Conservation (phyloP, 2,888 invertebrate genomes). For the Drosophila yooni region DNA sequence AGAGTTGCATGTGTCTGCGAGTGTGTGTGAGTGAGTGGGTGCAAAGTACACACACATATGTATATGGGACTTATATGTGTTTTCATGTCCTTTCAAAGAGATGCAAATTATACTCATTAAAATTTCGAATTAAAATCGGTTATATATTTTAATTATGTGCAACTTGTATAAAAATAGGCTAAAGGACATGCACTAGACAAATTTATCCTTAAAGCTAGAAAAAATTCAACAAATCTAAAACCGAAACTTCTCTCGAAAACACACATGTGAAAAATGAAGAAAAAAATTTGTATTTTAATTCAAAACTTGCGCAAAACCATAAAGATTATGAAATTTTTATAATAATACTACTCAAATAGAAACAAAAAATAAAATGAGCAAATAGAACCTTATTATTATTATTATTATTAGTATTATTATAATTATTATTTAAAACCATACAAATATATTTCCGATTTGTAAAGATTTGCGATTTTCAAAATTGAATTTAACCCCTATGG, state of each 20-base stretch:
- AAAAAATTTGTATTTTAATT: neutral
- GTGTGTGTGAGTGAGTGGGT: slow-evolving; percentile 28
- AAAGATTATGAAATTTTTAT: neutral
- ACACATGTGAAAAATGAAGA: neutral
- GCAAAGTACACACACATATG: slow-evolving; percentile 15
- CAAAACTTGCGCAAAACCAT: neutral
- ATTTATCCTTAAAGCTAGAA: neutral
- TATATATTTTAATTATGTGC: too few species aligned
- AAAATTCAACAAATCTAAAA: neutral
- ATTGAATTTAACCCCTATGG: neutral
- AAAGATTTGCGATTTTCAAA: neutral
- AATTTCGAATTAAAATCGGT: neutral
- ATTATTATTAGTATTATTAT: neutral
- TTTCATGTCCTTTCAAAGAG: slow-evolving; percentile 39
- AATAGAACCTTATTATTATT: neutral
- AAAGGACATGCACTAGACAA: neutral
- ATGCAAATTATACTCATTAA: slow-evolving; percentile 17
- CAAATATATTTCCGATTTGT: neutral
- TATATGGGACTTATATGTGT: slow-evolving; percentile 2
- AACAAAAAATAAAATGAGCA: neutral
- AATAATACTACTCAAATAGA: neutral
- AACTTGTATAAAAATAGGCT: neutral
- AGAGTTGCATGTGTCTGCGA: slow-evolving; percentile 13
- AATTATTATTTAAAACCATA: neutral
- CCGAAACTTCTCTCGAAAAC: neutral